phyloP scores from a whole-genome alignment of 2,797 vertebrate species.

The Triplophysa yarkandensis region DNA sequence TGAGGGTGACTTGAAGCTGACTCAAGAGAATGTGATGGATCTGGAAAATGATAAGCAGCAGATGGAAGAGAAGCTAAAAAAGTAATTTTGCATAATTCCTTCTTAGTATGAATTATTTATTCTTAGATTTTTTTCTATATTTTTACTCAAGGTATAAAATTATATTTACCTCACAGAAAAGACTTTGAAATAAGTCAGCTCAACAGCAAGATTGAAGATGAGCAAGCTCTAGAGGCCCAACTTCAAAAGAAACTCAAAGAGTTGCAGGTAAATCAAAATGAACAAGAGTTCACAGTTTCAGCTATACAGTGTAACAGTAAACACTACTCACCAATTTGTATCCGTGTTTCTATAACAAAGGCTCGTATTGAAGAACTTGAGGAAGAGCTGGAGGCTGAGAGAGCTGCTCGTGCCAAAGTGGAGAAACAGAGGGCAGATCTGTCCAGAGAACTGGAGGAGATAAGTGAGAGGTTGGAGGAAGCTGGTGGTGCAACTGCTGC shows the following conservation, averaged over 20 bases:
- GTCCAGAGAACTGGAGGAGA: constrained; percentile 84
- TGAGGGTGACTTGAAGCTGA: constrained; percentile 62
- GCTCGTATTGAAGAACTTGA: constrained; percentile 80
- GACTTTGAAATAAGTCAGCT: constrained; percentile 84
- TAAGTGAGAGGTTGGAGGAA: constrained; percentile 84
- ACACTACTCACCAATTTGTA: neutral
- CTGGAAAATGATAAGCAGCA: constrained; percentile 76
- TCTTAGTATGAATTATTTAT: neutral
- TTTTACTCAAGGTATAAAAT: too few relatives aligned
- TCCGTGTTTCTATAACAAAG: constrained; percentile 53
- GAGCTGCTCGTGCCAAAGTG: constrained; percentile 75
- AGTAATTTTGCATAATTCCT: constrained; percentile 50
- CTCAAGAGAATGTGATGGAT: constrained; percentile 74
- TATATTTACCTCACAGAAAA: constrained; percentile 64
- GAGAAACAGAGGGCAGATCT: constrained; percentile 81
- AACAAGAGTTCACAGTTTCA: neutral
- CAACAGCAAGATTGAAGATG: constrained; percentile 82
- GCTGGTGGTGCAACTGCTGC: constrained; percentile 80
- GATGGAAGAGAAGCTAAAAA: constrained; percentile 77
- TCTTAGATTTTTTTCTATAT: neutral
- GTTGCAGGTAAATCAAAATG: constrained; percentile 69
- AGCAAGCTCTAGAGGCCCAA: constrained; percentile 78
- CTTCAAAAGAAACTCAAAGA: constrained; percentile 86
- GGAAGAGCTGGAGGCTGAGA: constrained; percentile 78
- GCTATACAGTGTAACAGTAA: neutral